These are phyloP conservation scores for Sigmodon hispidus DNA, from an alignment of 2,113 vertebrate species.

Conservation along the genomic window DNA sequence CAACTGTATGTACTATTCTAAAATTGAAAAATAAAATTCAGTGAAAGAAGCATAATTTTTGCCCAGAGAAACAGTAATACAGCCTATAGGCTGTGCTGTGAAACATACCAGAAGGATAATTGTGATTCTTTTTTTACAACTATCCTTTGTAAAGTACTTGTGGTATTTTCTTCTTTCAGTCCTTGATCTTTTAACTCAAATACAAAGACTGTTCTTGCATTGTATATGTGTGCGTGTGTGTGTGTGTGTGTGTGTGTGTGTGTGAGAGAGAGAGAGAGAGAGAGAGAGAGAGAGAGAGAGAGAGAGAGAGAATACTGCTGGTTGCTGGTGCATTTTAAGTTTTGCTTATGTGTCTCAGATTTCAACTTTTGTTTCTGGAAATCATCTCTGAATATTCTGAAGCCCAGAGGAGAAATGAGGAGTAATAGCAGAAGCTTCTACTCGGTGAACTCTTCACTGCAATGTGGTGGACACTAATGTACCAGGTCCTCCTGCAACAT, in stretches of 20 bases:
- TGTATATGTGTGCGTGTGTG: not conserved
- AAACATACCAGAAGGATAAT: not conserved
- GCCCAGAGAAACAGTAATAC: not conserved
- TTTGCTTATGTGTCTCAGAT: conserved; percentile 2
- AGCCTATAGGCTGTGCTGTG: not conserved
- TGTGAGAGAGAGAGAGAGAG: no score
- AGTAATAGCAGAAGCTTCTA: not conserved
- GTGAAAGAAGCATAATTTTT: not conserved
- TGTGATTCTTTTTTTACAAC: not conserved
- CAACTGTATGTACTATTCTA: not conserved
- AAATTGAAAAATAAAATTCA: conserved; percentile 4
- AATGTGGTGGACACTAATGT: not conserved
- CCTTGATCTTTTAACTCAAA: conserved; percentile 26
- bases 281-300: no score
- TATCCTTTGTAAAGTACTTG: not conserved
- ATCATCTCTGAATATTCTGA: not conserved
- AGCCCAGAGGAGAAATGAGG: not conserved
- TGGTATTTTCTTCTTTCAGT: not conserved
- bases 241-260: not conserved
- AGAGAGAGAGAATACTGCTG: no score
- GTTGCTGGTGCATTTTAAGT: conserved; percentile 17
- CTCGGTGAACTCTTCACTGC: not conserved
- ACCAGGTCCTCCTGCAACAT: not conserved
- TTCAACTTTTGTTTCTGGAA: not conserved
- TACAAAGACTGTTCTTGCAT: not conserved